Conservation (phyloP, 1,140 invertebrate species). For the Vollenhovia emeryi region DNA sequence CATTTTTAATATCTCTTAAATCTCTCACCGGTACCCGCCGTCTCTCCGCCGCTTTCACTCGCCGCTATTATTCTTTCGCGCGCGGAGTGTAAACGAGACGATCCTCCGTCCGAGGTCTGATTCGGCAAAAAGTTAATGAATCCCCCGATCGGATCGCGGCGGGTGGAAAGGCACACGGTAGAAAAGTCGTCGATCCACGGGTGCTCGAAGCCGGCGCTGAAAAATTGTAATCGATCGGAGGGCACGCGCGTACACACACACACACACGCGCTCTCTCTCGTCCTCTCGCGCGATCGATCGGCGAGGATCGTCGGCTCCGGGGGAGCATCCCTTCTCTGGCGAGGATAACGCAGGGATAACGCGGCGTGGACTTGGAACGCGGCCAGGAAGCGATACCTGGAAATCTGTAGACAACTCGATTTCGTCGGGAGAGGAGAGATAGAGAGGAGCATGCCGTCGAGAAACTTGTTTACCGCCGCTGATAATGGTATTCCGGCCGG, state of each 20-base stretch:
- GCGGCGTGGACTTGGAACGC: slow-evolving; percentile 65
- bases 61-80: not conserved
- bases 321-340: slow-evolving; percentile 11
- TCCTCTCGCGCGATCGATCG: not conserved
- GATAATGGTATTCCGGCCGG: slow-evolving; percentile 73
- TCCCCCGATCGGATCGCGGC: not conserved
- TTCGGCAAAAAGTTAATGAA: slow-evolving; percentile 22
- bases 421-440: slow-evolving; percentile 50
- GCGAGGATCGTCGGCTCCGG: slow-evolving; percentile 1
- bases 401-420: slow-evolving; percentile 74
- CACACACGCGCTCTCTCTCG: too few relatives aligned
- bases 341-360: slow-evolving; percentile 21
- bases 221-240: slow-evolving; percentile 23
- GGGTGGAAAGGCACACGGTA: not conserved
- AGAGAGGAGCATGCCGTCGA: slow-evolving; percentile 31
- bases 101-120: not conserved
- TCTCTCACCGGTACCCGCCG: not conserved
- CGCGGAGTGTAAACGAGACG: not conserved
- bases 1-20: slow-evolving; percentile 33
- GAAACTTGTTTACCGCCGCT: slow-evolving; percentile 73
- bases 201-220: not conserved
- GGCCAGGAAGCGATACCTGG: slow-evolving; percentile 73
- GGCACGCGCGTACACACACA: too few relatives aligned
- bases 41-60: not conserved
- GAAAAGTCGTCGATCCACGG: slow-evolving; percentile 22